Conservation (phyloP, 2,888 invertebrate species). For the Cataglyphis livida region DNA sequence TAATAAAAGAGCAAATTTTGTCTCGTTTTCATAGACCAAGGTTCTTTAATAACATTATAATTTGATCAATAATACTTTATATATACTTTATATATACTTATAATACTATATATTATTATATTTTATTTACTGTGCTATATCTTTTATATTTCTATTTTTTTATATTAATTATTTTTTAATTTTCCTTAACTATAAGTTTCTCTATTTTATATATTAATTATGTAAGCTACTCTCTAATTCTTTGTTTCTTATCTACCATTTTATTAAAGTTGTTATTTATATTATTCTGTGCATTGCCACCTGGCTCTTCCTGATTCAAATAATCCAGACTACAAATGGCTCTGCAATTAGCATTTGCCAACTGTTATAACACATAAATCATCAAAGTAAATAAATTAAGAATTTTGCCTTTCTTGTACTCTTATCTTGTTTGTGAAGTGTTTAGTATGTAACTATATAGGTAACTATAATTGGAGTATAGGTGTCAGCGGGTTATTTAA, state of each 20-base stretch:
- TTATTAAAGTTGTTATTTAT: neutral
- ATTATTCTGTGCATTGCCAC: neutral
- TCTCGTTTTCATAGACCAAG: neutral
- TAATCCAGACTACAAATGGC: neutral
- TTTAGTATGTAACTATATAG: neutral
- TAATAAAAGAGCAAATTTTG: neutral
- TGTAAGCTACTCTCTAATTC: neutral
- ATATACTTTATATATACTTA: too few species aligned
- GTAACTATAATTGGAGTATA: neutral
- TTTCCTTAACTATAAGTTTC: neutral
- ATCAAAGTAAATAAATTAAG: slow-evolving; percentile 40
- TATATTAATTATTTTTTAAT: neutral
- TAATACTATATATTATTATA: neutral
- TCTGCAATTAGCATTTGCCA: neutral
- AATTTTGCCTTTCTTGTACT: neutral
- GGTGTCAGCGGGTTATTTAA: neutral
- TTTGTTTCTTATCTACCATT: neutral
- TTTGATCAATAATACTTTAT: neutral
- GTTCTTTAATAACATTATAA: neutral
- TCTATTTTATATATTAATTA: neutral
- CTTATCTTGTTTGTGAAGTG: slow-evolving; percentile 26
- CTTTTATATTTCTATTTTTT: neutral
- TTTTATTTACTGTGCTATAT: neutral
- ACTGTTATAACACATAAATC: slow-evolving; percentile 36
- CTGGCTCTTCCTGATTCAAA: neutral